Evolutionary conservation across 2,888 invertebrate species (phyloP).

Genomic region (Pharmacophagus antenor): DNA sequence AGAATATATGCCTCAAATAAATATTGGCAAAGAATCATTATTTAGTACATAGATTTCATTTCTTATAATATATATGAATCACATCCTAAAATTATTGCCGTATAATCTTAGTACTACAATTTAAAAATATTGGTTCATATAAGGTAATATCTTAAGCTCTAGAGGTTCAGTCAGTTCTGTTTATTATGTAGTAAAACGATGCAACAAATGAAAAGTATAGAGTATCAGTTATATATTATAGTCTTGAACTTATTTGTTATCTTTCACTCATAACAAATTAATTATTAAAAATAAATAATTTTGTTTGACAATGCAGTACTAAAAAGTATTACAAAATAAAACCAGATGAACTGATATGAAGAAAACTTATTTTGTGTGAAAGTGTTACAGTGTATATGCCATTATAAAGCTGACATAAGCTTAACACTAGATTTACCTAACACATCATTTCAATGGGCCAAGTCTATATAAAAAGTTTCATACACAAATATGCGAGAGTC

Average conservation of each 20-base stretch:
- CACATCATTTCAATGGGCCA: too few species aligned
- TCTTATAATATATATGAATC: slow-evolving; percentile 46
- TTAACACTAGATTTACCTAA: too few species aligned
- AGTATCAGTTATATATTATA: neutral
- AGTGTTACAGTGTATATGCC: too few species aligned
- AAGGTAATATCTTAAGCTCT: slow-evolving; percentile 49
- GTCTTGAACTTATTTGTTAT: neutral
- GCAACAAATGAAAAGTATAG: neutral
- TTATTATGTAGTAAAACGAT: neutral
- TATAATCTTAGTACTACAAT: slow-evolving; percentile 47
- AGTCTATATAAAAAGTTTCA: too few species aligned
- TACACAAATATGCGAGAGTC: too few species aligned
- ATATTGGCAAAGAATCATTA: slow-evolving; percentile 39
- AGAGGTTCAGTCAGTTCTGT: slow-evolving; percentile 43
- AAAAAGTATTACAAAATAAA: neutral
- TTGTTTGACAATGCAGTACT: neutral
- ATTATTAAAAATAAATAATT: neutral
- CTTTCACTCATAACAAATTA: neutral
- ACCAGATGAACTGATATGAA: too few species aligned
- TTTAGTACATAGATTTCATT: slow-evolving; percentile 36
- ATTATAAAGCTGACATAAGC: too few species aligned
- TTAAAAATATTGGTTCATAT: slow-evolving; percentile 51
- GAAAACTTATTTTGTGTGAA: too few species aligned
- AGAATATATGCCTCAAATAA: slow-evolving; percentile 41
- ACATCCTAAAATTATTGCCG: slow-evolving; percentile 64